Evolutionary conservation across 1,140 invertebrate species (phyloP).

Genomic region (Phymorhynchus buccinoides): DNA sequence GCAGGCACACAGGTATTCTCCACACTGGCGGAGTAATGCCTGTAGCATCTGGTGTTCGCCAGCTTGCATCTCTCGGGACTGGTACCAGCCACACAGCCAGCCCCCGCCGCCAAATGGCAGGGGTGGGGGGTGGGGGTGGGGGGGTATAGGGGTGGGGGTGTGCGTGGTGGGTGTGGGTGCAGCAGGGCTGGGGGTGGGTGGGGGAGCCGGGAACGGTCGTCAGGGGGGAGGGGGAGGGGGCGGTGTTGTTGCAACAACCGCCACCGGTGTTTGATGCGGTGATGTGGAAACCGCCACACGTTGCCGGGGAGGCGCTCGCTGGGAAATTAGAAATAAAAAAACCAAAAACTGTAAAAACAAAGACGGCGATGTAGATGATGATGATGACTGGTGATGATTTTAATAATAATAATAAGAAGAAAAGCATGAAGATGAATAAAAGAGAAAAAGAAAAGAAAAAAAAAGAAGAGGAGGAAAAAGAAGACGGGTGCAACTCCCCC

Average conservation of each 20-base stretch:
- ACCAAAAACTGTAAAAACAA: neutral
- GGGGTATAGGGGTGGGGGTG: conserved; percentile 43
- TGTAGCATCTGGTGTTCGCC: conserved; percentile 11
- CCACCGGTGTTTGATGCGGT: no score
- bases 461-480: no score
- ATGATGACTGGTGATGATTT: no score
- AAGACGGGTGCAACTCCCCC: no score
- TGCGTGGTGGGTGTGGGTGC: conserved; percentile 65
- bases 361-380: neutral
- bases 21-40: conserved; percentile 56
- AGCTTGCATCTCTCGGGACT: neutral
- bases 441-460: no score
- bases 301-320: conserved; percentile 13
- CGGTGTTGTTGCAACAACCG: no score
- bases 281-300: neutral
- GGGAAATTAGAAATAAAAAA: neutral
- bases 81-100: no score
- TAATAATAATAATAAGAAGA: no score
- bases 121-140: conserved; percentile 76
- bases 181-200: conserved; percentile 72
- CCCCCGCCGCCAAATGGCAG: conserved; percentile 59
- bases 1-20: conserved; percentile 54
- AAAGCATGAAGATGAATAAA: no score
- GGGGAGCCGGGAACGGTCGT: conserved; percentile 78
- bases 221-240: conserved; percentile 67